A percentile compares a stretch with the other conserved stretches of the same genome.
phyloP scores from a whole-genome alignment of 2,888 invertebrate genomes.

The Pseudoips prasinana region DNA sequence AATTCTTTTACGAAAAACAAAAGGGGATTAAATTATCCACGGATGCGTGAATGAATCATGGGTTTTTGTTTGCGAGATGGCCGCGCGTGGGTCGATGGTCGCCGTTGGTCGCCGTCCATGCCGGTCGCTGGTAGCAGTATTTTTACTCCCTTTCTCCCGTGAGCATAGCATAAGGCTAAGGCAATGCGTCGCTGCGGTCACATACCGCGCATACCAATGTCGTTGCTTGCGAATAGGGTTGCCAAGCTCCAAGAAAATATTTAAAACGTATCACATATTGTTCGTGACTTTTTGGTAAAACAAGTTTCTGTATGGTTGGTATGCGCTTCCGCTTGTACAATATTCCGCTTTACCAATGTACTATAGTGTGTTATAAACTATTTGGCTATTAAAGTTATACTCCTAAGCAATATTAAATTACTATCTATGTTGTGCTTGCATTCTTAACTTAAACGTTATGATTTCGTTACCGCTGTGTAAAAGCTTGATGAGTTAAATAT shows the following conservation, averaged over 20 bases:
- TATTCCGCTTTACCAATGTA: too few species aligned
- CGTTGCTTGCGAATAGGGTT: constrained; percentile 24
- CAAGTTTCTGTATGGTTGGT: too few species aligned
- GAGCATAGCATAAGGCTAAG: constrained; percentile 7
- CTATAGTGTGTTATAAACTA: too few species aligned
- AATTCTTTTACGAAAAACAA: constrained; percentile 16
- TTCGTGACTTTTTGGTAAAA: background rate
- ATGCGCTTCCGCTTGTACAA: too few species aligned
- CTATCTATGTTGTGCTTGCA: too few species aligned
- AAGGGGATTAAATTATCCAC: constrained; percentile 15
- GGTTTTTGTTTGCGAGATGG: constrained; percentile 38
- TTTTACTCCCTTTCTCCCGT: background rate
- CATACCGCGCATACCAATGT: constrained; percentile 47
- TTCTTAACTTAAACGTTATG: too few species aligned
- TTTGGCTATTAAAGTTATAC: too few species aligned
- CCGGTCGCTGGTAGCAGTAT: constrained; percentile 6
- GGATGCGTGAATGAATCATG: constrained; percentile 50
- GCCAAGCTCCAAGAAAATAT: constrained; percentile 13
- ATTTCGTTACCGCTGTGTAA: too few species aligned
- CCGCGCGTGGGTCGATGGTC: constrained; percentile 36
- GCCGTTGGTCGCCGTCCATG: constrained; percentile 7
- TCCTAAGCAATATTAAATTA: too few species aligned
- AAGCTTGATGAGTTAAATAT: too few species aligned
- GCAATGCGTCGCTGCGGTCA: constrained; percentile 48
- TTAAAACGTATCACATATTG: constrained; percentile 10